These are phyloP conservation scores for Brienomyrus brachyistius DNA, from an alignment of 2,113 vertebrate species.

Conservation along the genomic window DNA sequence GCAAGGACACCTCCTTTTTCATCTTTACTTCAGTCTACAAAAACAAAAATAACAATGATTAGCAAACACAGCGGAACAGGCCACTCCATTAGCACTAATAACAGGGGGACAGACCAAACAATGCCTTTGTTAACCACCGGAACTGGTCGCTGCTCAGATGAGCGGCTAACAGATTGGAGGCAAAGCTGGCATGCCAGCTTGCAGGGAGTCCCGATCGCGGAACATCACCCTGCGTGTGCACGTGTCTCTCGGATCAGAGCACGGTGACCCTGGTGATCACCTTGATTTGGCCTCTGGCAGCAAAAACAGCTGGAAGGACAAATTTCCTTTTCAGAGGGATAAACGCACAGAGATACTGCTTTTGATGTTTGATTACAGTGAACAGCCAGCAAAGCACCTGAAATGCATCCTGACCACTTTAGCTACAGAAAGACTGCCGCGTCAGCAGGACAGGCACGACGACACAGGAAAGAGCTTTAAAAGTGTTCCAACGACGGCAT, in stretches of 20 bases:
- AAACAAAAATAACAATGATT: constrained; percentile 19
- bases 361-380: not conserved
- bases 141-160: not conserved
- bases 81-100: not conserved
- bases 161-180: not conserved
- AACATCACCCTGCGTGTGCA: not conserved
- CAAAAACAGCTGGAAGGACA: not conserved
- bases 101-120: not conserved
- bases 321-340: not conserved
- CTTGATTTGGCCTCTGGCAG: not conserved
- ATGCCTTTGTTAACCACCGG: not conserved
- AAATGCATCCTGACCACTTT: not conserved
- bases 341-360: not conserved
- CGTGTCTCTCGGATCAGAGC: not conserved
- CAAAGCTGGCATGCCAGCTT: not conserved
- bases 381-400: not conserved
- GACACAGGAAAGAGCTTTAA: not conserved
- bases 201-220: not conserved
- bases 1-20: constrained; percentile 69
- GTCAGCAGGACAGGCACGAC: not conserved
- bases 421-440: not conserved
- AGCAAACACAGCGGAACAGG: not conserved
- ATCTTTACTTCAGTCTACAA: constrained; percentile 65
- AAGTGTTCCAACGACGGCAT: not conserved
- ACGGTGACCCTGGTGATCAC: not conserved